Base-by-base conservation (phyloP, 2,888 invertebrate species). In the Scaptomyza tumidula region DNA sequence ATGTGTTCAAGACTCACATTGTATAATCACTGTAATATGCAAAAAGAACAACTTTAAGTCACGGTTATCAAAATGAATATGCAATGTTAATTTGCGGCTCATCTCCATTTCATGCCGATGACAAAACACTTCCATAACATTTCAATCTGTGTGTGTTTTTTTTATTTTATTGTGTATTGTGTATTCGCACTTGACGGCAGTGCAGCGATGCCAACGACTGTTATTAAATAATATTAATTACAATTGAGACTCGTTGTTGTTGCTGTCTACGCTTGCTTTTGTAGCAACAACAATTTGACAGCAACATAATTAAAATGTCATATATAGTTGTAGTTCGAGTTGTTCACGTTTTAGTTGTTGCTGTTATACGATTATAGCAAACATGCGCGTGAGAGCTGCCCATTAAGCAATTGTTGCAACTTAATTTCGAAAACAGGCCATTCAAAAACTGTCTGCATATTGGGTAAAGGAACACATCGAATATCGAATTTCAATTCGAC, bases 261-360 rank as follows among this genome's bases (percentile, higher is more conserved):
- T 59, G 55, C 45, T 29, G 57, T 46, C 63, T 39, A n/a, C 37
- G 48, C 43, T 45, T 19, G 53, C 43, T 43, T 59, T 48, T 33
- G 64, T 35, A 43, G 49, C 66, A 70, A 64, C 58, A 70, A 67
- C 81, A 70, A 68, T 81, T 80, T 86, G 88, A 86, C 86, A 86
- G 86, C 63, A 84, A 76, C 88, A 87, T 88, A 86, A 86, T 88
- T 86, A 88, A 86, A 83, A 88, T 86, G 86, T 86, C 86, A 86
- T 81, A 72, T 71, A 54, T 67, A 72, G 66, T 48, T 78, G 68
- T 57, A 46, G 39, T 53, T 58, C 31, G 46, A 52, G 41, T 24
- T 52, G 33, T 44, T 39, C 24, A 14, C 31, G 11, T 35, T 45
- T 33, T 35, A 49, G 56, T 37, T 61, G 57, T 37, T 37, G 33